phyloP scores from a whole-genome alignment of 2,797 vertebrate genomes.

The Perdix hodgsoniae region DNA sequence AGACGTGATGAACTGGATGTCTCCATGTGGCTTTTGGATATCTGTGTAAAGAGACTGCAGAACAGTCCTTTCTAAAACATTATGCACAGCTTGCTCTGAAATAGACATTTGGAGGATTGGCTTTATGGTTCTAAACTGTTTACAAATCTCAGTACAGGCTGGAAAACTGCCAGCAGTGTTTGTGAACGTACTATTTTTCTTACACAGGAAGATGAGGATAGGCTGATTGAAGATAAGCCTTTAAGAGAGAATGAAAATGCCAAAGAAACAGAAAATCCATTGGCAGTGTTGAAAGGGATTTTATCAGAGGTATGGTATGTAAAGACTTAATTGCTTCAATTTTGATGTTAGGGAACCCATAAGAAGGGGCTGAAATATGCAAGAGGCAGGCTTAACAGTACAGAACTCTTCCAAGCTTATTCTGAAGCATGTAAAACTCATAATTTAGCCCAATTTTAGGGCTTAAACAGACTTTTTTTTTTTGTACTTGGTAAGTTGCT shows the following conservation, averaged over 20 bases:
- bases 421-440: not conserved
- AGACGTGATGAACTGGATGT: not conserved
- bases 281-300: constrained; percentile 84
- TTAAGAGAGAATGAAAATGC: constrained; percentile 69
- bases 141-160: not conserved
- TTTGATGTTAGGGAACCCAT: not conserved
- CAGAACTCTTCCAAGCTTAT: not conserved
- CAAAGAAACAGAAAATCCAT: constrained; percentile 83
- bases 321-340: constrained; percentile 7
- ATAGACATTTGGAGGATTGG: not conserved
- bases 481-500: not conserved
- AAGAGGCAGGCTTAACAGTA: not conserved
- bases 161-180: rapidly evolving
- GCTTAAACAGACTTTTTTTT: not conserved
- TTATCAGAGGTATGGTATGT: constrained; percentile 86
- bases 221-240: constrained; percentile 69
- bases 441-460: not conserved
- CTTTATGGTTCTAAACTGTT: not conserved
- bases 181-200: not conserved
- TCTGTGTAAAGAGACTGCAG: not conserved
- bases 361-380: not conserved
- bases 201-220: constrained; percentile 85
- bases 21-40: not conserved
- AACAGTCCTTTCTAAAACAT: not conserved
- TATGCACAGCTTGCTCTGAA: not conserved